Base-by-base conservation (phyloP, 2,888 invertebrate species). In the Leptopilina syphax region DNA sequence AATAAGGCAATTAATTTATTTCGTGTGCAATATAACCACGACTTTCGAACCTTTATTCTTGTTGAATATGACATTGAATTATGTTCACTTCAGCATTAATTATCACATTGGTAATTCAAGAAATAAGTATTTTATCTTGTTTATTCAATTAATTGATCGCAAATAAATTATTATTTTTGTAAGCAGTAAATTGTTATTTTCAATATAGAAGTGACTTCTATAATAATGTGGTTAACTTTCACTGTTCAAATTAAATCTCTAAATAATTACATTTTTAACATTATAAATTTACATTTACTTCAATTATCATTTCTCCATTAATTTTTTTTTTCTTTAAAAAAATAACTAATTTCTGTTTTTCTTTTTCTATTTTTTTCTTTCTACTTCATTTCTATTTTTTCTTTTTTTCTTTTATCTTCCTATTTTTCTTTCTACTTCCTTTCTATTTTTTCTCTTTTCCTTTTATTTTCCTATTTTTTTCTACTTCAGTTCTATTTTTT, bases 71-170 rank as follows among this genome's bases (percentile, higher is more conserved):
- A 63, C 18, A 63, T 9, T 63, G 63, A 63, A 24, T 63, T 24
- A 24, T 24, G 63, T 63, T 63, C 24, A 63, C 24, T 24, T 18
- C 18, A 63, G 24, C 24, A 18, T 63, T 63, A 63, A 63, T 63
- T 63, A 63, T 18, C 18, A 18, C 24, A 18, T 63, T 63, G 63
- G 63, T 63, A 63, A 63, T 63, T 63, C 18, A 63, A 63, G 18
- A 24, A 63, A 9, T 63, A 9, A 63, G 18, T 60, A 6, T 60
- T n/a, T 60, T 60, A n/a, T 60, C 60, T n/a, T 60, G 18, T 60
- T 63, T 63, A 24, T 63, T 63, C 63, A 63, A 63, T 63, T 63
- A 63, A 63, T 63, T 63, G 18, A 63, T 63, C 63, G 9, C 18
- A 63, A 63, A 18, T 60, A 60, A 18, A 60, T 60, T 13, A 60